Evolutionary conservation across 2,113 vertebrate genomes (phyloP), one percentile per base, ranked within the genome.

Genomic region (Lichenostomus cassidix): DNA sequence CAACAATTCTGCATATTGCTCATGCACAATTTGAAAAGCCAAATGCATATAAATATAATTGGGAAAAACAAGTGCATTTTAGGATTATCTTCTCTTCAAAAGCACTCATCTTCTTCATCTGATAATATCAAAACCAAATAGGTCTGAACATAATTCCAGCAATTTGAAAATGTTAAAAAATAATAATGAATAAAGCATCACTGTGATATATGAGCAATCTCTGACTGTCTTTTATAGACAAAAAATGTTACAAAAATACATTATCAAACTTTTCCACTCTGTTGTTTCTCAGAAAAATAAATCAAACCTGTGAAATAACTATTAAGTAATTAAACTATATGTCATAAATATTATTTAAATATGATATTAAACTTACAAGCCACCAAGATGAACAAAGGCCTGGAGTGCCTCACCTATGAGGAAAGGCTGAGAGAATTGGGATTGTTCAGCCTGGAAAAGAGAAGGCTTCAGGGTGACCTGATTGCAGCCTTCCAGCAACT

Each of bases 401-500:
- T 7, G 9, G 14, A 37, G 1, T 3, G 49, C 6, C 31, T 71
- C 17, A 64, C 16, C 49, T 37, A 0, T 50, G 35, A 49, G 35
- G 9, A 64, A 71, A 35, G 14, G 9, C 58, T 56, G 21, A 27
- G 49, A 42, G 14, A 56, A 56, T 1, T 56, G 5, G 25, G 6
- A 64, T 29, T 49, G 11, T 41, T 71, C 2, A 63, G 24, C 10
- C 5, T 49, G 15, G 35, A 49, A 23, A 41, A 70, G n/a, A 70
- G 5, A 17, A 47, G 9, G 5, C 4, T 55, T 41, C 5, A 1
- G 6, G 5, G 24, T 52, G 39, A 46, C 8, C 24, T 20, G 1
- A 28, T 11, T 53, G 18, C 39, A 28, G 19, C 24, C n/a, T 42
- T 76, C 5, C 5, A 55, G 9, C 5, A 1, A 4, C 15, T 49